Evolutionary conservation across 2,113 vertebrate species (phyloP).

Genomic region (Malurus alboscapulatus): DNA sequence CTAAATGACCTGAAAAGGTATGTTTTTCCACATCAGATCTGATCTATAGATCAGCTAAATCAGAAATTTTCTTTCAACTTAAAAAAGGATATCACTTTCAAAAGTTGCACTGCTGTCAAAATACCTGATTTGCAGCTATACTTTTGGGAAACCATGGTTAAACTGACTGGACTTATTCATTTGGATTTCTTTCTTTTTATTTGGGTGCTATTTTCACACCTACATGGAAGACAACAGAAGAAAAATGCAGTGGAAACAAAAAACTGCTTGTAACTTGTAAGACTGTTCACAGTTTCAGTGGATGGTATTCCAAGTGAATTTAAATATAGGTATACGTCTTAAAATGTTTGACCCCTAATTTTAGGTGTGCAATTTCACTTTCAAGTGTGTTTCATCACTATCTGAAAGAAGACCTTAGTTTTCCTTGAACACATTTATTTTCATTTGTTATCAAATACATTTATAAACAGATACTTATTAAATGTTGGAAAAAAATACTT

Average conservation of each 20-base stretch:
- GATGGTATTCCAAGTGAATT: not conserved
- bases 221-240: not conserved
- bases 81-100: not conserved
- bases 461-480: not conserved
- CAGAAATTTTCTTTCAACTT: not conserved
- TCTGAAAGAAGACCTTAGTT: not conserved
- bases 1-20: not conserved
- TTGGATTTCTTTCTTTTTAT: not conserved
- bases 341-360: not conserved
- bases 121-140: not conserved
- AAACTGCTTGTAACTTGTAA: rapidly evolving
- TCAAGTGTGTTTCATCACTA: not conserved
- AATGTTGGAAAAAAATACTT: not conserved
- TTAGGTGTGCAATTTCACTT: not conserved
- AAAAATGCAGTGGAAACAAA: not conserved
- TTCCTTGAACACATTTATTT: not conserved
- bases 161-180: not conserved
- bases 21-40: not conserved
- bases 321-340: not conserved
- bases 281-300: not conserved
- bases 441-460: not conserved
- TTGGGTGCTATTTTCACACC: not conserved
- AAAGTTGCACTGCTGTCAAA: not conserved
- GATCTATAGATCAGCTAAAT: not conserved
- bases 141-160: not conserved